Evolutionary conservation across 2,797 vertebrate species (phyloP), one percentile per base, ranked within the genome.

Genomic region (Holocentrus rufus): DNA sequence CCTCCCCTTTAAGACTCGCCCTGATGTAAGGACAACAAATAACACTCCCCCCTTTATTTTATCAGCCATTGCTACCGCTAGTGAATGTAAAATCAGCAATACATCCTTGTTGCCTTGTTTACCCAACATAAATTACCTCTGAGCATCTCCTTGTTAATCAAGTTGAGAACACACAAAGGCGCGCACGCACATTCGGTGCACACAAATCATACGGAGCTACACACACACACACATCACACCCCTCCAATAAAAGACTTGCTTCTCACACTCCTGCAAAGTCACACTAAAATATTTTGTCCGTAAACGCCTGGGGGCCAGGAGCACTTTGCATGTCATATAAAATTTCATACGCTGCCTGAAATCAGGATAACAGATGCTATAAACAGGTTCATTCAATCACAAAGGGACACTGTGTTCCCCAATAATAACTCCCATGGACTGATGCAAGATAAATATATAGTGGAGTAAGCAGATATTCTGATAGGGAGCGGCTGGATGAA

Each of bases 321-420:
- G 89, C 87, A 92, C 89, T 93, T 90, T 92, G 83, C 84, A 89
- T 87, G 90, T 89, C 92, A 92, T 83, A 92, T 92, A 91, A 93
- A 91, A 91, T 83, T 84, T 88, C 88, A 88, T 72, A 88, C 2
- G 47, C 69, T 65, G 72, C 30, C 81, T 77, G 81, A 84, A 93
- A 92, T 91, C 87, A 88, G 84, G 82, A 85, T 74, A 85, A 77
- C 82, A 83, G 72, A 46, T 72, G 84, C 87, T 83, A 75, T 92
- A 92, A 92, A 91, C 82, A 34, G 56, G 80, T 88, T 86, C 74
- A 77, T 89, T 87, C 83, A 91, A 87, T 91, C 86, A 88, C 85
- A 92, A 90, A 88, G 73, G 85, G 81, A 89, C 83, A 81, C 55
- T 7, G 65, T 9, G 70, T 77, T 81, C 82, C 79, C 74, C 62